Evolutionary conservation across 2,113 vertebrate species (phyloP), one percentile per base, ranked within the genome.

Genomic region (Rhodinocichla rosea): DNA sequence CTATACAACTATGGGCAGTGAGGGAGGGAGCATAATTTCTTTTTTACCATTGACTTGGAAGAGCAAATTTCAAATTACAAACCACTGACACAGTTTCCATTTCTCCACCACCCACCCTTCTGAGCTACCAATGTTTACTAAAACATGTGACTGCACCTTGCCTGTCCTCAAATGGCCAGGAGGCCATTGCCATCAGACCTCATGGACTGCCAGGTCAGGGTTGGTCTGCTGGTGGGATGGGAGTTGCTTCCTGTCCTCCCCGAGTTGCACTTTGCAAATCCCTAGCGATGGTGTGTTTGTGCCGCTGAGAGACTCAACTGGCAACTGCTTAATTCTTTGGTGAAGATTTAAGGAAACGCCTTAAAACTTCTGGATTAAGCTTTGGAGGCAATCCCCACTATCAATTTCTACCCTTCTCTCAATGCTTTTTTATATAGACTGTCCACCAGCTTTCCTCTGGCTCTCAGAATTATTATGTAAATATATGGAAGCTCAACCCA

Each of bases 181-280:
- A 47, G 53, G 22, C 17, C 13, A 19, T 2, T 13, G 7, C 16
- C 44, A 39, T 53, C 35, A 42, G 69, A 59, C 19, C 28, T 83
- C 9, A 1, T 15, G 18, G 40, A 27, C 26, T 11, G 5, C 18
- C 33, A n/a, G 22, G 30, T 27, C 18, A 15, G 0, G 0, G 18
- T 8, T 6, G 1, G 6, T 76, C 27, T 79, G 57, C 30, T 76
- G 32, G 17, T 78, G 64, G 30, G 11, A 69, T 56, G 33, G 32
- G 13, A 30, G 3, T 1, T 83, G 33, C 37, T 84, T 53, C 39
- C 12, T 0, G 0, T 68, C n/a, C 35, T 87, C 23, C 45, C 65
- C 1, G 6, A 71, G 33, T 1, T 60, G 35, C 8, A 49, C 12
- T 63, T 40, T 76, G 40, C 26, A 85, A 23, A 76, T 44, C 17